Evolutionary conservation across 2,113 vertebrate species (phyloP), one percentile per base, ranked within the genome.

Genomic region (Dasyornis broadbenti): DNA sequence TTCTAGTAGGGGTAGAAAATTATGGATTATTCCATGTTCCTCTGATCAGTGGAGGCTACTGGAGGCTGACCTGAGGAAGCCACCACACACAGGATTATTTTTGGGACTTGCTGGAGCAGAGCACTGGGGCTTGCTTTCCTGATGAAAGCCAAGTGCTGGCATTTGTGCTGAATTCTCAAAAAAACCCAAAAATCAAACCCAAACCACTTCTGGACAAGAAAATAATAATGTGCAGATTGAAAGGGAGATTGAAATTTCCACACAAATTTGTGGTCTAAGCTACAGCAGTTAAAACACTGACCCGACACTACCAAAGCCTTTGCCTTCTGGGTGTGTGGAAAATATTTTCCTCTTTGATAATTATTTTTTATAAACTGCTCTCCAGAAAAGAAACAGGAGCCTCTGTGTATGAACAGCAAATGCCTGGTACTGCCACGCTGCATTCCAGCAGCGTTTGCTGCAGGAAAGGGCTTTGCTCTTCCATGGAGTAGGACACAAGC

Each of bases 201-300:
- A 37, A 52, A 82, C 0, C 53, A 49, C 12, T 84, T 90, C 56
- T 92, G 85, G 75, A 71, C 60, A 81, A 84, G 78, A 28, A 90
- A 95, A 95, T 81, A 94, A 93, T 87, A 45, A 82, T 19, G 56
- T 94, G 69, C 71, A 94, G 78, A 88, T 76, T 91, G 86, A 90
- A 83, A 86, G 70, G 76, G 89, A n/a, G n/a, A n/a, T n/a, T n/a
- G n/a, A n/a, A n/a, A n/a, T n/a, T n/a, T n/a, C n/a, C n/a, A n/a
- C n/a, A n/a, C n/a, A 18, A 31, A 90, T 80, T 26, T 40, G 16
- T 69, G 7, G 7, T n/a, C 81, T 89, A 30, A 82, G 26, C 35
- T 79, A 31, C 40, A 64, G 26, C 50, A 88, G 31, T 72, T 69
- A 84, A 64, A 68, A 50, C 28, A 16, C n/a, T 65, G 33, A 45